These are phyloP conservation scores for Oreochromis tanganicae DNA, from an alignment of 2,113 vertebrate genomes.

Conservation along the genomic window DNA sequence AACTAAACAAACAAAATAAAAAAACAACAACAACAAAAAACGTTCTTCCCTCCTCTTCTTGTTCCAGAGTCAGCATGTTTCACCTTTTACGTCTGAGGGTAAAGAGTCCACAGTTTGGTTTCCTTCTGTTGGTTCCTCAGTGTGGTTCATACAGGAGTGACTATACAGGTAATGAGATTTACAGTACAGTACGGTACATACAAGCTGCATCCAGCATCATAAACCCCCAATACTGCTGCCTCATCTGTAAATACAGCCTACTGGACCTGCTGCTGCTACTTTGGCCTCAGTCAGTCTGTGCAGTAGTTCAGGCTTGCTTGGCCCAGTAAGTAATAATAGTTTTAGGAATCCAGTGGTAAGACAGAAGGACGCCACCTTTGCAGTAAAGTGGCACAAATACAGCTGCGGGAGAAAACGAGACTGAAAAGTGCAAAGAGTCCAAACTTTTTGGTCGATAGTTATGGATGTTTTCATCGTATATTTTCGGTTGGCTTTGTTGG, in stretches of 20 bases:
- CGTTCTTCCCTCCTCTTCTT: neutral
- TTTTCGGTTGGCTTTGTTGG: neutral
- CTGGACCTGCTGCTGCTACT: neutral
- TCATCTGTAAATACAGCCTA: neutral
- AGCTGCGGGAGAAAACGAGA: conserved; percentile 3
- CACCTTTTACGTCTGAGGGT: neutral
- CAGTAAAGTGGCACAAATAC: conserved; percentile 34
- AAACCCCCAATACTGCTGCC: conserved; percentile 7
- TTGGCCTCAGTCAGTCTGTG: neutral
- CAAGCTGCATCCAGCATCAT: neutral
- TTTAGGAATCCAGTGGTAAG: conserved; percentile 81
- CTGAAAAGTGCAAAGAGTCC: conserved; percentile 35
- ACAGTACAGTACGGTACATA: conserved; percentile 21
- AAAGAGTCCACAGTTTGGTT: neutral
- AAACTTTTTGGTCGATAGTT: conserved; percentile 14
- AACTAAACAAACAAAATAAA: neutral
- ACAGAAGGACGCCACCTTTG: conserved; percentile 26
- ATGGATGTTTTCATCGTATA: neutral
- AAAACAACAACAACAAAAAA: neutral
- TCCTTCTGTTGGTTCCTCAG: neutral
- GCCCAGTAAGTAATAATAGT: neutral
- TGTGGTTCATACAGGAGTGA: neutral
- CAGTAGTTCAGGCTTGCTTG: neutral
- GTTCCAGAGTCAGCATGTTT: neutral
- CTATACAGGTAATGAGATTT: neutral